phyloP scores from a whole-genome alignment of 2,113 vertebrate species.

The Gallinago jamesoni region DNA sequence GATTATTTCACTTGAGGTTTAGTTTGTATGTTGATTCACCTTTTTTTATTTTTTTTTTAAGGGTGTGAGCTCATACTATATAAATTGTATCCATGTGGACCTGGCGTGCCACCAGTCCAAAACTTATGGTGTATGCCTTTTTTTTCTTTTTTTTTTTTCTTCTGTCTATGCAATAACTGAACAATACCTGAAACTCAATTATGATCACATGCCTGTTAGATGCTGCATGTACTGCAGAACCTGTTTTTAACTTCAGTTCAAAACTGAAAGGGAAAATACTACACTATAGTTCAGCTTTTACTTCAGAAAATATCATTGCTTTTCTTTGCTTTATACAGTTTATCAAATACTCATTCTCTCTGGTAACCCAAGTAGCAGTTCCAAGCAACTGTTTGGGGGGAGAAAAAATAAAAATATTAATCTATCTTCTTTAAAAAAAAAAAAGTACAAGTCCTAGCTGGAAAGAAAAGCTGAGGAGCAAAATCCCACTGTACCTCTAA shows the following conservation, averaged over 20 bases:
- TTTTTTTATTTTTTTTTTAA: not conserved
- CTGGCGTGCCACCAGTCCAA: not conserved
- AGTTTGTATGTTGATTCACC: not conserved
- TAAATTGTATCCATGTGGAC: not conserved
- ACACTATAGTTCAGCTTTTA: not conserved
- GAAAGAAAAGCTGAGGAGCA: not conserved
- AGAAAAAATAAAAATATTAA: not conserved
- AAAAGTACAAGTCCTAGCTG: not conserved
- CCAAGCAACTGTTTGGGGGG: not conserved
- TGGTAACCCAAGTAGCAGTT: not conserved
- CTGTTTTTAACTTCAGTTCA: not conserved
- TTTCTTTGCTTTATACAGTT: not conserved
- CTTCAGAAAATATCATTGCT: not conserved
- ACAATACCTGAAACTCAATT: not conserved
- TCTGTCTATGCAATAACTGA: not conserved
- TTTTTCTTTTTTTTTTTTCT: not conserved
- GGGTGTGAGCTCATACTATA: not conserved
- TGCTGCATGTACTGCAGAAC: not conserved
- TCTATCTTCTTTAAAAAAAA: not conserved
- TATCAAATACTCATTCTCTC: not conserved
- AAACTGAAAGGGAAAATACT: not conserved
- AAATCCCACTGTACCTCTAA: not conserved
- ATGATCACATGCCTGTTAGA: not conserved
- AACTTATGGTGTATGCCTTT: not conserved
- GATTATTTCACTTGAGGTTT: not conserved